phyloP scores from a whole-genome alignment of 1,140 invertebrate genomes.

The Aphidius ervi region DNA sequence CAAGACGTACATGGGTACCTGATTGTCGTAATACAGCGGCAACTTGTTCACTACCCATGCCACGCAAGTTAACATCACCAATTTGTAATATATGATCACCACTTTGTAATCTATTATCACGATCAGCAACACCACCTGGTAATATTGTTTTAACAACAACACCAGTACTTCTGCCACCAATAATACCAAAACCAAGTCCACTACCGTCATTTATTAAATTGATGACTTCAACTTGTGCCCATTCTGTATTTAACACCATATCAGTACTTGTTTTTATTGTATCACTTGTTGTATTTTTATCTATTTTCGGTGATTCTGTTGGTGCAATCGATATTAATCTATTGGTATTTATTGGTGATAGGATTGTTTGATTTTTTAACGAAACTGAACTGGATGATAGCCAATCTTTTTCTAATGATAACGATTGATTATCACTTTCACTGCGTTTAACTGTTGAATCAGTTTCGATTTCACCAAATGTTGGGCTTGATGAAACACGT shows the following conservation, averaged over 20 bases:
- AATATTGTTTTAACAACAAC: slow-evolving; percentile 97
- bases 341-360: slow-evolving; percentile 1
- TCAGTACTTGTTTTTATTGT: slow-evolving; percentile 69
- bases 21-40: slow-evolving; percentile 92
- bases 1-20: slow-evolving; percentile 85
- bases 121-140: slow-evolving; percentile 90
- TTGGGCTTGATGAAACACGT: slow-evolving; percentile 45
- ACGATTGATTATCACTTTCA: slow-evolving; percentile 2
- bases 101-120: slow-evolving; percentile 87
- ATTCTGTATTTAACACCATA: slow-evolving; percentile 83
- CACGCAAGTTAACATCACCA: slow-evolving; percentile 85
- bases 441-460: neutral
- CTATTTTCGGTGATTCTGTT: slow-evolving; percentile 42
- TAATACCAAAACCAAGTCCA: slow-evolving; percentile 95
- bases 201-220: slow-evolving; percentile 93
- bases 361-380: neutral
- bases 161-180: slow-evolving; percentile 91
- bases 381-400: too few relatives aligned
- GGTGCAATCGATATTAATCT: slow-evolving; percentile 29
- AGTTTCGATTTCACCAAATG: slow-evolving; percentile 39
- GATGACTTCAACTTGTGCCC: slow-evolving; percentile 94
- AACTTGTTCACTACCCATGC: slow-evolving; percentile 96
- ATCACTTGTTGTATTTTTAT: slow-evolving; percentile 68
- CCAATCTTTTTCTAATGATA: too few relatives aligned
- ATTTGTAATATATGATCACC: slow-evolving; percentile 97